Base-by-base conservation (phyloP, 2,888 invertebrate species). In the Entomobrya multifasciata region DNA sequence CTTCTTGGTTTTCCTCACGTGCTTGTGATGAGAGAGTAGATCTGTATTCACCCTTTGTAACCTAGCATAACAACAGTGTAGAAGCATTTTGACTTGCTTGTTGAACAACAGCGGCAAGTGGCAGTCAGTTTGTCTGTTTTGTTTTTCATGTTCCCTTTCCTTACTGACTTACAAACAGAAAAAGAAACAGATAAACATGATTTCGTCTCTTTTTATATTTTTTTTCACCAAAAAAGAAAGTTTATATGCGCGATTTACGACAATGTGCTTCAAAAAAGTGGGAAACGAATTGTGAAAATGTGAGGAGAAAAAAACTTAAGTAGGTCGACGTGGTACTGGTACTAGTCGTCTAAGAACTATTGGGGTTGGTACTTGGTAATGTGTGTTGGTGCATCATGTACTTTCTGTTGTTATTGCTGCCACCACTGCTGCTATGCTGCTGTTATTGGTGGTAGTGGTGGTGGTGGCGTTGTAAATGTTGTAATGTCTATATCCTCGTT, bases 151-250 rank as follows among this genome's bases (percentile, higher is more conserved):
- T 8, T 47, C 15, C 30, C 20, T 77, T 10, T 67, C 41, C 55
- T 52, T 70, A 70, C 76, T 86, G 86, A 82, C 78, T 87, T 78
- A 82, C 82, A 87, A 77, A 82, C 49, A 76, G n/a, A n/a, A n/a
- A n/a, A n/a, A 74, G 70, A 67, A 67, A 52, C 25, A 80, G 80
- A 81, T 62, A 81, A 77, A 78, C 82, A 78, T 44, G 72, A 76
- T 83, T 82, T 82, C 65, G 4, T 25, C 74, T 55, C 3, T 30
- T 30, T 8, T 36, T 8, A 36, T 36, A 36, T 36, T 36, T 36
- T 36, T 36, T 36, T 8, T 36, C 8, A 6, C 36, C 36, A 36
- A 49, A 27, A 72, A 15, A 17, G 17, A 60, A 77, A 78, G 78
- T 70, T 78, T 78, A 72, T 30, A 74, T 85, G 85, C 67, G 70